phyloP scores from a whole-genome alignment of 2,888 invertebrate genomes.

The Nysson spinosus region DNA sequence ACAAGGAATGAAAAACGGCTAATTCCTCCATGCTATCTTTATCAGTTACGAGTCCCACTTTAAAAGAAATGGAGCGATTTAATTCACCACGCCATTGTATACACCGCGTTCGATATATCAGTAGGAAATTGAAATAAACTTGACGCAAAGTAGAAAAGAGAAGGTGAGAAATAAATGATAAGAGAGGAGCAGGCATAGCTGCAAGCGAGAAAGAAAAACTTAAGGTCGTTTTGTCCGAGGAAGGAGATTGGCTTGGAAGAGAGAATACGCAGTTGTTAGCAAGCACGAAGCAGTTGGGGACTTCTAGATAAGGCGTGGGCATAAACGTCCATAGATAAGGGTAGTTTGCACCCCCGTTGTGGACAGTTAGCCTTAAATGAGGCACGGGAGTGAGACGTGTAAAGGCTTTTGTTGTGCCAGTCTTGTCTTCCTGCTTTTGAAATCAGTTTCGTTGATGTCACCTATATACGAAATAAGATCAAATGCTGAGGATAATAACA shows the following conservation, averaged over 20 bases:
- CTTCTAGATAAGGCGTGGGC: slow-evolving; percentile 74
- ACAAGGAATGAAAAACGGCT: too few relatives aligned
- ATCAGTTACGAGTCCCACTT: too few relatives aligned
- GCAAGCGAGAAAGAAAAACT: slow-evolving; percentile 34
- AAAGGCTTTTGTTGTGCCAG: slow-evolving; percentile 52
- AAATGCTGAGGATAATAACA: not conserved
- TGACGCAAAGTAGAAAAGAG: slow-evolving; percentile 14
- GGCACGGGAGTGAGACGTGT: slow-evolving; percentile 56
- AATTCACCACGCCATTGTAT: slow-evolving; percentile 23
- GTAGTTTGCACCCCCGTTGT: slow-evolving; percentile 77
- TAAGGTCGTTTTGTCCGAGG: slow-evolving; percentile 56
- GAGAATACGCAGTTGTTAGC: slow-evolving; percentile 66
- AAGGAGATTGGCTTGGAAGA: slow-evolving; percentile 57
- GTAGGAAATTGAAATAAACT: slow-evolving; percentile 48
- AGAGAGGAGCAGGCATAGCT: slow-evolving; percentile 3
- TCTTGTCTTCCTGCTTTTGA: slow-evolving; percentile 50
- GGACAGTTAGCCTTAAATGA: slow-evolving; percentile 76
- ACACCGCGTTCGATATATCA: slow-evolving; percentile 11
- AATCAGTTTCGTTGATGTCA: slow-evolving; percentile 55
- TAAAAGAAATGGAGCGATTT: slow-evolving; percentile 3
- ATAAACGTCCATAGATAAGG: slow-evolving; percentile 76
- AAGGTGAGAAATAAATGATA: slow-evolving; percentile 35
- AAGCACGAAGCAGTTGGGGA: slow-evolving; percentile 63
- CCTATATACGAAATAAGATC: slow-evolving; percentile 31
- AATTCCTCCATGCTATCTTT: too few relatives aligned